phyloP scores from a whole-genome alignment of 2,113 vertebrate species.

The Solenodon paradoxus region DNA sequence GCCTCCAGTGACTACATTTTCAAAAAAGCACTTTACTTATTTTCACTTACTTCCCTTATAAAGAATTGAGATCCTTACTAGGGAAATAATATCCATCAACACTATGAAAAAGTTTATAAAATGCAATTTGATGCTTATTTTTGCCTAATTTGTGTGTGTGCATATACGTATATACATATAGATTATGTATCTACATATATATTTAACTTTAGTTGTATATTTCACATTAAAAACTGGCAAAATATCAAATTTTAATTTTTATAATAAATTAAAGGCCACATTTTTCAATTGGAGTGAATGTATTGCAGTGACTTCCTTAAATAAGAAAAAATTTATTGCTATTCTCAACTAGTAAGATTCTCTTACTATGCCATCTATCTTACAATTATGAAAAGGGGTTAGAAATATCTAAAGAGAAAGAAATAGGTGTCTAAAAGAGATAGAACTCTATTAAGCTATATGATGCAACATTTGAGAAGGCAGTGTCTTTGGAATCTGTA shows the following conservation, averaged over 20 bases:
- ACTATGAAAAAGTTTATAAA: not conserved
- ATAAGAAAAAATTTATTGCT: not conserved
- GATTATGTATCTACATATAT: no score
- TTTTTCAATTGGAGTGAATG: not conserved
- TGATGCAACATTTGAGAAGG: not conserved
- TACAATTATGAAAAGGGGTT: not conserved
- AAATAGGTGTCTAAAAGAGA: not conserved
- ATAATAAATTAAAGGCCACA: not conserved
- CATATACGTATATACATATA: no score
- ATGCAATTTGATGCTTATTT: not conserved
- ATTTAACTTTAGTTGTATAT: no score
- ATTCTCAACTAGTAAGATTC: no score
- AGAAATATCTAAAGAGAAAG: not conserved
- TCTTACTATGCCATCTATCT: not conserved
- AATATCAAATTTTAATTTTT: not conserved
- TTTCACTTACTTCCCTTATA: conserved; percentile 5
- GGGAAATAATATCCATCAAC: not conserved
- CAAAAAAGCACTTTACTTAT: not conserved
- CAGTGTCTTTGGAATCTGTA: not conserved
- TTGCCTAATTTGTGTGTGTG: no score
- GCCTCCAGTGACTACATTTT: not conserved
- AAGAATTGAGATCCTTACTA: not conserved
- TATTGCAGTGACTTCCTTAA: not conserved
- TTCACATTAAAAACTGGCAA: not conserved
- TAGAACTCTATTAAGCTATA: not conserved